A percentile compares a stretch with the other conserved stretches of the same genome.
These are phyloP conservation scores for Alloplasta piceator DNA, from an alignment of 2,888 invertebrate species.

Conservation along the genomic window DNA sequence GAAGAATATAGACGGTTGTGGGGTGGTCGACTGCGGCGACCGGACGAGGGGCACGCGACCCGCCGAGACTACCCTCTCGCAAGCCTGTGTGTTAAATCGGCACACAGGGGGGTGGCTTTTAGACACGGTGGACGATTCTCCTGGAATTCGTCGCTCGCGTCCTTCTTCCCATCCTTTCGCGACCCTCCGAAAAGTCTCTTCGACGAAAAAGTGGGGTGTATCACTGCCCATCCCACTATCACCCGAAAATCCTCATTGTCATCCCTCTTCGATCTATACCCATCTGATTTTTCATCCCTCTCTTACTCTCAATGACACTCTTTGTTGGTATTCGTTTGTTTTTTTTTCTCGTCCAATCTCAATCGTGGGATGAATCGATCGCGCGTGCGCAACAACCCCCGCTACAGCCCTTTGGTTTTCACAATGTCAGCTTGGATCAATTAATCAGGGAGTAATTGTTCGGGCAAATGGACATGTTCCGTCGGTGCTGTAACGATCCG, in stretches of 20 bases:
- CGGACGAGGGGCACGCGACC: conserved; percentile 55
- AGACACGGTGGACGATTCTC: conserved; percentile 78
- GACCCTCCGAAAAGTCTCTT: conserved; percentile 15
- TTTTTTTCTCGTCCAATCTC: conserved; percentile 22
- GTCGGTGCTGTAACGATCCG: conserved; percentile 5
- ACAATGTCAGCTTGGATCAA: conserved; percentile 56
- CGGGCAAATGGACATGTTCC: conserved; percentile 33
- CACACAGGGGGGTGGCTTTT: conserved; percentile 69
- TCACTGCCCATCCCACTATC: conserved; percentile 36
- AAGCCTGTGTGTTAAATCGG: conserved; percentile 12
- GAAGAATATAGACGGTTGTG: conserved; percentile 37
- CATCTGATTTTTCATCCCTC: conserved; percentile 58
- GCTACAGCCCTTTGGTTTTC: conserved; percentile 27
- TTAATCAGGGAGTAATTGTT: conserved; percentile 58
- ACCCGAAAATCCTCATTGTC: conserved; percentile 56
- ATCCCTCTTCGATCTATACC: conserved; percentile 43
- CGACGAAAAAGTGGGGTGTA: neutral
- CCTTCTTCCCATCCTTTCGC: neutral
- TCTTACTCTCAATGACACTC: conserved; percentile 12
- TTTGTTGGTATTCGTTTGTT: conserved; percentile 9
- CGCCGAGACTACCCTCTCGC: conserved; percentile 19
- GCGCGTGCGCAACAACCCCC: neutral
- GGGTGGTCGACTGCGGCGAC: conserved; percentile 9
- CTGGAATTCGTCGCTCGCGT: conserved; percentile 56
- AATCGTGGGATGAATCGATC: conserved; percentile 3